These are phyloP conservation scores for Thelaira solivaga DNA, from an alignment of 2,888 invertebrate species.

Conservation along the genomic window DNA sequence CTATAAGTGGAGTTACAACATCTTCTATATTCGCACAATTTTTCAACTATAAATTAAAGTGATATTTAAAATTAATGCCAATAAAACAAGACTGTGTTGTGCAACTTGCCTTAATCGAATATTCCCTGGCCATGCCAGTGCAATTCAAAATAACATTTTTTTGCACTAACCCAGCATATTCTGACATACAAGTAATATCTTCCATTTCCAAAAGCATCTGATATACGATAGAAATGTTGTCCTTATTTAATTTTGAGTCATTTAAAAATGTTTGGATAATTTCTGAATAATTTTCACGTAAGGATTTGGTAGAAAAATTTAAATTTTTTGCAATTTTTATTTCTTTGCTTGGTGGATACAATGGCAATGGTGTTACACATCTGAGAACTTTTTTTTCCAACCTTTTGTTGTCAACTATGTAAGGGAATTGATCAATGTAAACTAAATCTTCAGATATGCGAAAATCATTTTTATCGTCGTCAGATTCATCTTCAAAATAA, in stretches of 20 bases:
- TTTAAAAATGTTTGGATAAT: conserved; percentile 27
- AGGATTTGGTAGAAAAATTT: conserved; percentile 50
- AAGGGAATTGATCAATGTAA: no score
- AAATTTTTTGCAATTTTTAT: conserved; percentile 51
- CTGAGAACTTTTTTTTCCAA: conserved; percentile 35
- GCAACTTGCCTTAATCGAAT: conserved; percentile 49
- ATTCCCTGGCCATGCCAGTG: not conserved
- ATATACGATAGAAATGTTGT: conserved; percentile 67
- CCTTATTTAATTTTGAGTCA: conserved; percentile 13
- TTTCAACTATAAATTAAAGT: conserved; percentile 17
- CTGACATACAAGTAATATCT: conserved; percentile 67
- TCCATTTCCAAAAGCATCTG: conserved; percentile 69
- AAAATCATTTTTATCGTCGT: not conserved
- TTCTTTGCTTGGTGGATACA: conserved; percentile 49
- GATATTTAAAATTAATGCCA: not conserved
- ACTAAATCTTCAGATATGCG: conserved; percentile 18
- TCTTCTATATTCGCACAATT: conserved; percentile 64
- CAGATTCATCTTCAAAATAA: not conserved
- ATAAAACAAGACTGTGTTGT: not conserved
- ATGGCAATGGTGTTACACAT: not conserved
- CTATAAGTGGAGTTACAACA: conserved; percentile 63
- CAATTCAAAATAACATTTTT: conserved; percentile 35
- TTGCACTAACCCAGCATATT: conserved; percentile 63
- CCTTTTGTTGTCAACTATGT: no score
- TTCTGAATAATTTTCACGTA: conserved; percentile 31